These are phyloP conservation scores for Callorhinus ursinus DNA, from an alignment of 2,113 vertebrate genomes.

Conservation along the genomic window DNA sequence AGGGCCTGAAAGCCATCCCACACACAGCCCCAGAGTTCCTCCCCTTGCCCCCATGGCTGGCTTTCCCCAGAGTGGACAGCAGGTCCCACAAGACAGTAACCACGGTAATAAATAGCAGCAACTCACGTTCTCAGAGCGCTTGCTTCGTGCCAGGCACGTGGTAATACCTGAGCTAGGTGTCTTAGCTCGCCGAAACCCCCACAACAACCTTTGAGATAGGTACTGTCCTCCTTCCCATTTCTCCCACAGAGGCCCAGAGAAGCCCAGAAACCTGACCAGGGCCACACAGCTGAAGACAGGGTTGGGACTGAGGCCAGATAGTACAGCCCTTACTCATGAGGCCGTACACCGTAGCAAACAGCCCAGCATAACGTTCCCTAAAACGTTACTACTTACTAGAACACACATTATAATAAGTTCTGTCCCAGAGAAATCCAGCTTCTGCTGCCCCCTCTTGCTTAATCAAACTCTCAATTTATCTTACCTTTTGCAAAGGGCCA, in stretches of 20 bases:
- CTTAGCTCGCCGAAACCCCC: not conserved
- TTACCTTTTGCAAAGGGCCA: not conserved
- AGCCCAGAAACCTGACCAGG: not conserved
- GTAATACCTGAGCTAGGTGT: not conserved
- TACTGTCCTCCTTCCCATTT: not conserved
- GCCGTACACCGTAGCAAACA: not conserved
- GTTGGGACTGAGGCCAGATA: not conserved
- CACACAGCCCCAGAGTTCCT: not conserved
- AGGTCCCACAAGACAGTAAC: not conserved
- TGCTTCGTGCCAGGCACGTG: not conserved
- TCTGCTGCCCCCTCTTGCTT: not conserved
- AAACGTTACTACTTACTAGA: not conserved
- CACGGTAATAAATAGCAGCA: too few relatives aligned
- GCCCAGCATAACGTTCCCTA: not conserved
- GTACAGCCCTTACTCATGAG: too few relatives aligned
- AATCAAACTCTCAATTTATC: not conserved
- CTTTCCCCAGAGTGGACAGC: not conserved
- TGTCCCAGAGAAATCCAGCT: too few relatives aligned
- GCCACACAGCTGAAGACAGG: not conserved
- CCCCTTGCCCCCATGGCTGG: not conserved
- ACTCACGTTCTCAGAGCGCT: not conserved
- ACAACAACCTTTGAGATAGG: not conserved
- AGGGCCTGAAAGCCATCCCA: not conserved
- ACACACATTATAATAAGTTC: not conserved
- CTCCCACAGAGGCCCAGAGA: not conserved